Percentiles rank a stretch among this genome's conserved stretches.
Conservation (phyloP, 2,888 invertebrate genomes). For the Pyralis farinalis region DNA sequence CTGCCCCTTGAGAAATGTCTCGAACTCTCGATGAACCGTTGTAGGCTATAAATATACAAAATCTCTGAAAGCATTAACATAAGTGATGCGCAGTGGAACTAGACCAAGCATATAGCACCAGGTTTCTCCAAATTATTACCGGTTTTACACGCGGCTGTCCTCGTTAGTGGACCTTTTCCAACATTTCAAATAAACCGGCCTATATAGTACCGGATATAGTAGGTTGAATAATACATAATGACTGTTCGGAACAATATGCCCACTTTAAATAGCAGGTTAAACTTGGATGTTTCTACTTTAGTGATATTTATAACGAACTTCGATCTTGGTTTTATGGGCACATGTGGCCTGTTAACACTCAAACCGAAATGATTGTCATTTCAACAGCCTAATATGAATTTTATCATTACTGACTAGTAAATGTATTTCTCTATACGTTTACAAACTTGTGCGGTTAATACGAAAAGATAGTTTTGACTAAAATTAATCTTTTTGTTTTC, state of each 20-base stretch:
- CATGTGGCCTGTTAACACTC: constrained; percentile 46
- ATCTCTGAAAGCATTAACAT: constrained; percentile 26
- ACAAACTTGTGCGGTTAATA: not conserved
- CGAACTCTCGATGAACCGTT: too few relatives aligned
- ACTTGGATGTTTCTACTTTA: constrained; percentile 29
- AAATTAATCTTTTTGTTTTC: too few relatives aligned
- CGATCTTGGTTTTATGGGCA: constrained; percentile 32
- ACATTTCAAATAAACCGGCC: constrained; percentile 27
- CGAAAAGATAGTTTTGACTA: too few relatives aligned
- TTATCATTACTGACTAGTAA: not conserved
- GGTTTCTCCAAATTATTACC: constrained; percentile 44
- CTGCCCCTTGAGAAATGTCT: too few relatives aligned
- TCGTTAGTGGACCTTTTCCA: constrained; percentile 39
- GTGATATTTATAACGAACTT: constrained; percentile 33
- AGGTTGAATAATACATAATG: too few relatives aligned
- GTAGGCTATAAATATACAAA: too few relatives aligned
- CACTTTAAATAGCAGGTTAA: constrained; percentile 7
- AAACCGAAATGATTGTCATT: constrained; percentile 36
- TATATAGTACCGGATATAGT: constrained; percentile 14
- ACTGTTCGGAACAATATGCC: not conserved
- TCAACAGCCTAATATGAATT: constrained; percentile 39
- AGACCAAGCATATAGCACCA: constrained; percentile 34
- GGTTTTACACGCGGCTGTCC: constrained; percentile 34
- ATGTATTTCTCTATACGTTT: not conserved
- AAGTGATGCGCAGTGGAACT: constrained; percentile 30